These are phyloP conservation scores for Delichon dasypus DNA, from an alignment of 2,797 vertebrate genomes.

Conservation along the genomic window DNA sequence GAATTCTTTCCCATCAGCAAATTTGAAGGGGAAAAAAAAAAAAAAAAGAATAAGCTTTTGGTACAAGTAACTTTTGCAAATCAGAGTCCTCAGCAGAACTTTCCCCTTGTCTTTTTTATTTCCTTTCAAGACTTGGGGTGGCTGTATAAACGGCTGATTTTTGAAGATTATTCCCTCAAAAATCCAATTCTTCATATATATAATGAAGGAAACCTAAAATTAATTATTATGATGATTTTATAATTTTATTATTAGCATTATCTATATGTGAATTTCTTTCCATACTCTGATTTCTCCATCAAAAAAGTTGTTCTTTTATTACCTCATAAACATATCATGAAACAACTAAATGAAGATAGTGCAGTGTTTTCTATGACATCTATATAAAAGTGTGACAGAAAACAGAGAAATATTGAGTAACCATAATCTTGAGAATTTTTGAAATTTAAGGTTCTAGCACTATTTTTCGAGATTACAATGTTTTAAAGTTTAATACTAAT, in stretches of 20 bases:
- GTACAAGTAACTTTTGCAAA: not conserved
- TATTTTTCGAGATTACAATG: not conserved
- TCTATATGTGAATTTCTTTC: not conserved
- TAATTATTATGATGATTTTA: not conserved
- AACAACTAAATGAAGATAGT: not conserved
- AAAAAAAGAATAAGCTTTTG: accelerated
- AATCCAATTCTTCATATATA: not conserved
- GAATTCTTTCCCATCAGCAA: not conserved
- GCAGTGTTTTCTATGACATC: not conserved
- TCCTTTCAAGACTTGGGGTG: not conserved
- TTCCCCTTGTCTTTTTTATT: not conserved
- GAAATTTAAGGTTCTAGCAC: not conserved
- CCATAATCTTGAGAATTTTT: not conserved
- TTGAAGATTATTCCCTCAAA: not conserved
- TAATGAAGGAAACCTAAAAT: not conserved
- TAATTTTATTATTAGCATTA: not conserved
- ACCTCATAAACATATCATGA: not conserved
- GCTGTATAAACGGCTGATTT: not conserved
- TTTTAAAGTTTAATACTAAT: not conserved
- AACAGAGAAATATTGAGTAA: not conserved
- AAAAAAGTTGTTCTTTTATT: not conserved
- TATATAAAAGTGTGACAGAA: not conserved
- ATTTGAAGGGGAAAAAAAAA: not conserved
- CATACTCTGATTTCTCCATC: accelerated
- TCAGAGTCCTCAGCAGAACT: not conserved